Evolutionary conservation across 2,888 invertebrate genomes (phyloP).

Genomic region (Ommatoiulus sabulosus): DNA sequence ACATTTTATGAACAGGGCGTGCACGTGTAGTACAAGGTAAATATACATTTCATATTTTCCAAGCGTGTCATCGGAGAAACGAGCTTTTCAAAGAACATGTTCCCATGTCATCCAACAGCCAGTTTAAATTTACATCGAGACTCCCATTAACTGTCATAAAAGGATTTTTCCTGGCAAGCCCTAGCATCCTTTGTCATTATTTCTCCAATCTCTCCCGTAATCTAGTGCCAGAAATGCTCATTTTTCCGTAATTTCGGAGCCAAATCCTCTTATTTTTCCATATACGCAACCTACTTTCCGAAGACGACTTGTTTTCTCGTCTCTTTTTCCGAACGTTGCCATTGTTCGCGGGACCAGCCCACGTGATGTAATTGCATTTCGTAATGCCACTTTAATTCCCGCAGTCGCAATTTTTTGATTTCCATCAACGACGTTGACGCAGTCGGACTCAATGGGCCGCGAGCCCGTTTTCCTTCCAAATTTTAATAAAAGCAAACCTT

Average conservation of each 20-base stretch:
- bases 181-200: neutral
- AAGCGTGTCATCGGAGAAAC: no score
- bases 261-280: neutral
- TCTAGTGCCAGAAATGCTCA: neutral
- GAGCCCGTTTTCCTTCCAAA: neutral
- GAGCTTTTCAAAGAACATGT: neutral
- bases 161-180: neutral
- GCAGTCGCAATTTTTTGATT: neutral
- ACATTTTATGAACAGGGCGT: no score
- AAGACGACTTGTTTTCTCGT: neutral
- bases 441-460: neutral
- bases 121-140: neutral
- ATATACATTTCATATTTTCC: no score
- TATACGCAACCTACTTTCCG: neutral
- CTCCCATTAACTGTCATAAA: neutral
- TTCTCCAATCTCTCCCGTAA: neutral
- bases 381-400: slow-evolving; percentile 10
- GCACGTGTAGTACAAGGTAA: no score
- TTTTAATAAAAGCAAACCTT: neutral
- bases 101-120: neutral
- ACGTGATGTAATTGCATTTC: neutral
- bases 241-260: neutral
- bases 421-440: neutral
- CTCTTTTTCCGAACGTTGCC: neutral
- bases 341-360: neutral